Evolutionary conservation across 1,140 invertebrate species (phyloP).

Genomic region (Mesaphorura yosii): DNA sequence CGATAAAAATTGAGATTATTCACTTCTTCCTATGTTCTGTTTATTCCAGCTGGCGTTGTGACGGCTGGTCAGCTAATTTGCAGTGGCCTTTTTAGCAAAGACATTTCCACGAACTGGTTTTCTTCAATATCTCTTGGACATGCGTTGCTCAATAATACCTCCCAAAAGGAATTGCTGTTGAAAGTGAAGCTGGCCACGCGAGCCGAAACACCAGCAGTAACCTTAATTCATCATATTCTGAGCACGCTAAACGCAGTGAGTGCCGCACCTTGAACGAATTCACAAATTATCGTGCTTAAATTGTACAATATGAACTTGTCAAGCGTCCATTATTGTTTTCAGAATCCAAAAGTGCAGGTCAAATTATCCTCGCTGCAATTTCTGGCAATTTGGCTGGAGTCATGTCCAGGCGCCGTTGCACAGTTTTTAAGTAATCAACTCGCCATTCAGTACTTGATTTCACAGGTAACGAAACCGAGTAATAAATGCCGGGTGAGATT

Average conservation of each 20-base stretch:
- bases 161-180: slow-evolving; percentile 85
- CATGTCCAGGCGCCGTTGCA: slow-evolving; percentile 71
- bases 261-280: too few relatives aligned
- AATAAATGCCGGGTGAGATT: neutral
- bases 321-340: slow-evolving; percentile 30
- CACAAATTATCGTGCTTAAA: slow-evolving; percentile 1
- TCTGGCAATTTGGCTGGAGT: slow-evolving; percentile 73
- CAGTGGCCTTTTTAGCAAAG: slow-evolving; percentile 78
- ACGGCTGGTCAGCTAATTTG: slow-evolving; percentile 81
- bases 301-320: neutral
- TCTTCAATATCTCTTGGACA: slow-evolving; percentile 82
- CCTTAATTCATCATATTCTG: slow-evolving; percentile 75
- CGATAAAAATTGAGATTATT: neutral
- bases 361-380: slow-evolving; percentile 86
- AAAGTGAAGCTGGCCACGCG: slow-evolving; percentile 80
- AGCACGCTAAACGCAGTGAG: slow-evolving; percentile 62
- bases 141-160: slow-evolving; percentile 72
- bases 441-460: slow-evolving; percentile 71
- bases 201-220: slow-evolving; percentile 68
- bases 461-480: slow-evolving; percentile 45
- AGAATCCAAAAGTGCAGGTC: slow-evolving; percentile 69
- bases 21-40: neutral
- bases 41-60: slow-evolving; percentile 34
- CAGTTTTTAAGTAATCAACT: slow-evolving; percentile 72
- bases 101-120: slow-evolving; percentile 95